Evolutionary conservation across 2,113 vertebrate species (phyloP).

Genomic region (Centrocercus urophasianus): DNA sequence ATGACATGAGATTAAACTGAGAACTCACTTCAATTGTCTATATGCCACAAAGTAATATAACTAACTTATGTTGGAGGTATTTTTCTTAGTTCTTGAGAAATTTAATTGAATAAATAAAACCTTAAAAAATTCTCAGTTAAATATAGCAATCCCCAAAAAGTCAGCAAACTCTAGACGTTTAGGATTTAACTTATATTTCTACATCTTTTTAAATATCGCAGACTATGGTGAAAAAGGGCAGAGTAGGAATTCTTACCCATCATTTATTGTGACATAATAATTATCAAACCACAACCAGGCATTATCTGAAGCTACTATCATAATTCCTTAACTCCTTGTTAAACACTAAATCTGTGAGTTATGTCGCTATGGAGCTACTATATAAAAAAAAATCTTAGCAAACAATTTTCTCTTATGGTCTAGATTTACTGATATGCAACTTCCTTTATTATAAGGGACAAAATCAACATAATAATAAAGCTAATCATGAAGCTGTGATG

Average conservation of each 20-base stretch:
- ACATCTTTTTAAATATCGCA: not conserved
- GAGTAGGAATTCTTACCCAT: not conserved
- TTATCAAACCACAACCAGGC: not conserved
- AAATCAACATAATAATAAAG: not conserved
- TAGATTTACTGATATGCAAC: not conserved
- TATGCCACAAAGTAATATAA: not conserved
- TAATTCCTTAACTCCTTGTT: not conserved
- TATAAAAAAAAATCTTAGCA: not conserved
- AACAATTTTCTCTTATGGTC: not conserved
- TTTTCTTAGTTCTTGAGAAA: slow-evolving; percentile 9
- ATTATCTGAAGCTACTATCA: not conserved
- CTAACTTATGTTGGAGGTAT: slow-evolving; percentile 15
- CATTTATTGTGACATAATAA: not conserved
- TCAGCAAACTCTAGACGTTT: not conserved
- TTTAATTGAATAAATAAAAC: slow-evolving; percentile 1
- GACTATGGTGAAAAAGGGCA: not conserved
- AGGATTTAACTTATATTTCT: not conserved
- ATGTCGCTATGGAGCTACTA: not conserved
- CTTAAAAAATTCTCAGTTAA: not conserved
- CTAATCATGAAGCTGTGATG: not conserved
- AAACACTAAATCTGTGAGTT: not conserved
- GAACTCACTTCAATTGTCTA: slow-evolving; percentile 43
- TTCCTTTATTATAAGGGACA: not conserved
- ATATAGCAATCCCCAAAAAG: not conserved
- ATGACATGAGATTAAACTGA: slow-evolving; percentile 31